Percentiles rank a stretch among this genome's conserved stretches.
Conservation (phyloP, 2,797 vertebrate species). For the Simalia tracyae region DNA sequence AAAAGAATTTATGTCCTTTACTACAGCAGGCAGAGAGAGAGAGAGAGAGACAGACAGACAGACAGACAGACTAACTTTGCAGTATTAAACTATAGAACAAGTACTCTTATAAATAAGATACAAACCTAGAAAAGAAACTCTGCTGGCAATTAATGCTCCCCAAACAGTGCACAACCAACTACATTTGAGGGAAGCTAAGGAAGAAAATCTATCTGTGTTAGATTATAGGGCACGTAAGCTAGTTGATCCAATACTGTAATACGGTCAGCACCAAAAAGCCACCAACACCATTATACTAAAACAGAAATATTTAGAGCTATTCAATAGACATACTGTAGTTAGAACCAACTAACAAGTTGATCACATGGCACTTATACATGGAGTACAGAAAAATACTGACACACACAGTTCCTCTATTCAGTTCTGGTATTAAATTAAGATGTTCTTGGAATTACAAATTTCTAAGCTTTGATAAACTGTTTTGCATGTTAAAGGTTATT, state of each 20-base stretch:
- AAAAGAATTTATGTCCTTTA: background rate
- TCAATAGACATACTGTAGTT: background rate
- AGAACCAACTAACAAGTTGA: background rate
- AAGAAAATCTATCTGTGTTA: background rate
- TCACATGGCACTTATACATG: background rate
- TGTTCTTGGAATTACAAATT: background rate
- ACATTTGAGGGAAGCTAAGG: background rate
- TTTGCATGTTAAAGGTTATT: background rate
- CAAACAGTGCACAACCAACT: background rate
- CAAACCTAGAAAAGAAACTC: background rate
- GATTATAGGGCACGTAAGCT: background rate
- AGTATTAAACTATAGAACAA: background rate
- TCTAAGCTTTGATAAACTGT: accelerated
- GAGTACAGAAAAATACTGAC: background rate
- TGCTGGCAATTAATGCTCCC: background rate
- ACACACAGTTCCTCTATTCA: background rate
- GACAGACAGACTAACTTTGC: background rate
- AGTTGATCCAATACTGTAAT: background rate
- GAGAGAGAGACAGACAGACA: background rate
- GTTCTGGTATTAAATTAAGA: background rate
- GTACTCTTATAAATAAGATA: background rate
- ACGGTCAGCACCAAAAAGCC: background rate
- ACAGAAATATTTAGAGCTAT: background rate
- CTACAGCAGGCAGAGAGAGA: background rate
- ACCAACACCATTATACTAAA: background rate